Percentiles rank a stretch among this genome's conserved stretches.
Evolutionary conservation across 2,888 invertebrate genomes (phyloP).

Genomic region (Amblyjoppa fuscipennis): DNA sequence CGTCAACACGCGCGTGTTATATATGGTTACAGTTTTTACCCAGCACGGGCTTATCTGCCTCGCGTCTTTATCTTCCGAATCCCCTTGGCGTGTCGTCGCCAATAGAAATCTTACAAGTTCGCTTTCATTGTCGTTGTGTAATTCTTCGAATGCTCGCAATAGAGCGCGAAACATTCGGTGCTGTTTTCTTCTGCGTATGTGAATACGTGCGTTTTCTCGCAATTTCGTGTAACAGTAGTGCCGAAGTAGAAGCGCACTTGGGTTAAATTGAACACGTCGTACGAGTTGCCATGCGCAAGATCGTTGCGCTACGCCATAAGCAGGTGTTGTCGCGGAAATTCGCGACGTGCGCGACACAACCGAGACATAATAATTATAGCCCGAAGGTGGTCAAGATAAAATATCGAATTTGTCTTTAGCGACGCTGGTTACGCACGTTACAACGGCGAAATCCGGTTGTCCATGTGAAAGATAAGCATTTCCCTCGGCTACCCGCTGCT

Average conservation of each 20-base stretch:
- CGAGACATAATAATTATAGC: conserved; percentile 74
- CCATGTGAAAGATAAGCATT: conserved; percentile 57
- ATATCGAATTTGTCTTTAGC: conserved; percentile 66
- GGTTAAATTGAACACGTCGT: conserved; percentile 8
- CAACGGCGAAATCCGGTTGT: conserved; percentile 63
- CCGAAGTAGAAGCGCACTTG: neutral
- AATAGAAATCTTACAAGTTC: neutral
- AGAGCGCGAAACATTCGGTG: neutral
- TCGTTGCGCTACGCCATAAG: conserved; percentile 5
- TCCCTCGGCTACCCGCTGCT: conserved; percentile 38
- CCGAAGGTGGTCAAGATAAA: conserved; percentile 49
- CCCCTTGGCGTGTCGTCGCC: conserved; percentile 22
- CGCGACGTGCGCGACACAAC: conserved; percentile 68
- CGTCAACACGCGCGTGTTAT: conserved; percentile 50
- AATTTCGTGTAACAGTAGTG: neutral
- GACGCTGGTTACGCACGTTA: conserved; percentile 36
- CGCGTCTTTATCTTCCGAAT: conserved; percentile 27
- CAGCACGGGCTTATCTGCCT: conserved; percentile 38
- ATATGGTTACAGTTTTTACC: conserved; percentile 22
- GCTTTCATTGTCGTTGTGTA: conserved; percentile 10
- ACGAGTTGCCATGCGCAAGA: neutral
- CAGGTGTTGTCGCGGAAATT: conserved; percentile 68
- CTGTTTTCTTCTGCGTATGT: neutral
- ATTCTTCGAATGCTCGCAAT: neutral
- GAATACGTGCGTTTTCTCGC: neutral